These are phyloP conservation scores for Isaurus tuberculatus DNA, from an alignment of 92 coral and sea anemone species.

Conservation along the genomic window DNA sequence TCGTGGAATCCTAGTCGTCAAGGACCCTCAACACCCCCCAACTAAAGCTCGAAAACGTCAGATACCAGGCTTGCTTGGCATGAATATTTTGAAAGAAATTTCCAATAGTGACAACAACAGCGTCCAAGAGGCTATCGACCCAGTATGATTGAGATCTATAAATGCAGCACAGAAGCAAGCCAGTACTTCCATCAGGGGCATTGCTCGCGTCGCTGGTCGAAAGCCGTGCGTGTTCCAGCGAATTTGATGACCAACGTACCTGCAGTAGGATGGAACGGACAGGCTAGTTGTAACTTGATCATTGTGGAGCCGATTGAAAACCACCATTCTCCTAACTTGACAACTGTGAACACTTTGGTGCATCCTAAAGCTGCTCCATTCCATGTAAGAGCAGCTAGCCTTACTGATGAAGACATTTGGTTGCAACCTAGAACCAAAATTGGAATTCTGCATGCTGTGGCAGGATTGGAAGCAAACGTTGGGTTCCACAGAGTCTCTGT, in stretches of 20 bases:
- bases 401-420: too few species aligned
- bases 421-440: too few species aligned
- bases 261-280: conserved; percentile 43
- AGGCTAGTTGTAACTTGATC: conserved; percentile 22
- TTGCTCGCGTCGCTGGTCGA: conserved; percentile 38
- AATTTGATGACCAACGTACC: conserved; percentile 46
- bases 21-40: conserved; percentile 16
- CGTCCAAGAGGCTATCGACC: conserved; percentile 29
- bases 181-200: conserved; percentile 39
- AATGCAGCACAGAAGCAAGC: conserved; percentile 37
- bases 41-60: neutral
- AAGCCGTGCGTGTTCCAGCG: conserved; percentile 51
- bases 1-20: conserved; percentile 17
- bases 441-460: too few species aligned
- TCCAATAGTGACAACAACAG: too few species aligned
- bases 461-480: too few species aligned
- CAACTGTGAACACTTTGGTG: too few species aligned
- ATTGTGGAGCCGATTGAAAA: too few species aligned
- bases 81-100: conserved; percentile 25
- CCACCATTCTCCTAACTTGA: too few species aligned
- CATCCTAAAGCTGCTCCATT: too few species aligned
- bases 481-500: too few species aligned
- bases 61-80: conserved; percentile 9
- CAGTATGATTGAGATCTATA: conserved; percentile 27
- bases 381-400: too few species aligned